Conservation (phyloP, 2,888 invertebrate species). For the Pharmacophagus antenor region DNA sequence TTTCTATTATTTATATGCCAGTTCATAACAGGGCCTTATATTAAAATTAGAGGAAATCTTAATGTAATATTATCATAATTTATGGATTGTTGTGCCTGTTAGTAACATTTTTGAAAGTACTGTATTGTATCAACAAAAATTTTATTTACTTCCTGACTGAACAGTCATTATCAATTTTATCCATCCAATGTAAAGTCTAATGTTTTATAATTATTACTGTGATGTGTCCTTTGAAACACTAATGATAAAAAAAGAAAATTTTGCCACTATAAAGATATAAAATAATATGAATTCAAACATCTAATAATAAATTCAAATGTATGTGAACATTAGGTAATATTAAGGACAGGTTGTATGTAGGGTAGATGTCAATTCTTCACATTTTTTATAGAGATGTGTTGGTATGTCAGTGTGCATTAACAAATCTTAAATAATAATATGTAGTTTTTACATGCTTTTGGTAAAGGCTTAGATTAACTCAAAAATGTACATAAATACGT, state of each 20-base stretch:
- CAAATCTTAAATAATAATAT: not conserved
- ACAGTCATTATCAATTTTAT: no score
- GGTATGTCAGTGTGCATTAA: not conserved
- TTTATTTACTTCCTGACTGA: no score
- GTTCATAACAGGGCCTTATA: not conserved
- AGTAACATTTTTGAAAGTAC: not conserved
- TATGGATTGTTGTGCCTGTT: not conserved
- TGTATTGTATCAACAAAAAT: no score
- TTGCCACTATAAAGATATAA: no score
- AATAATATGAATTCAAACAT: no score
- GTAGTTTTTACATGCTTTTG: constrained; percentile 9
- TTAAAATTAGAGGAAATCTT: not conserved
- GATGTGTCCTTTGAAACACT: no score
- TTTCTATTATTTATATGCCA: not conserved
- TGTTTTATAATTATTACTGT: no score
- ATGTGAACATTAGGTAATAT: no score
- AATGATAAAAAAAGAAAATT: no score
- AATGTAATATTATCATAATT: not conserved
- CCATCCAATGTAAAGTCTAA: no score
- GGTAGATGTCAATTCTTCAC: not conserved
- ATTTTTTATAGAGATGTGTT: not conserved
- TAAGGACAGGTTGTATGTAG: not conserved
- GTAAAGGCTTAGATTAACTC: constrained; percentile 8
- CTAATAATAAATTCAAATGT: no score
- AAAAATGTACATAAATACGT: not conserved